phyloP scores from a whole-genome alignment of 2,113 vertebrate genomes.

The Cervus canadensis region DNA sequence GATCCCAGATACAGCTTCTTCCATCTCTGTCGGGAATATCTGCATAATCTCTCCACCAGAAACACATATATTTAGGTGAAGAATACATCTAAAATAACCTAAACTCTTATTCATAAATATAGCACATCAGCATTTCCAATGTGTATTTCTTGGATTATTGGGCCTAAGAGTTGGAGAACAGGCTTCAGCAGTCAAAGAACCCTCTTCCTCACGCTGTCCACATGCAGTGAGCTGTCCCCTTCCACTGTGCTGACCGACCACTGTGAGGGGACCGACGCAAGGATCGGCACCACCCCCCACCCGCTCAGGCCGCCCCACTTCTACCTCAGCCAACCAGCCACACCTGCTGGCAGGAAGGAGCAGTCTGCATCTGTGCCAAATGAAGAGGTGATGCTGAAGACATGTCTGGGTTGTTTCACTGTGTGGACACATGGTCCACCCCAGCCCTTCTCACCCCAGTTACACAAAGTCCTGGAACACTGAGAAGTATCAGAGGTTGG shows the following conservation, averaged over 20 bases:
- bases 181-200: not conserved
- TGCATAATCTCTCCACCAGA: not conserved
- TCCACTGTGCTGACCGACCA: not conserved
- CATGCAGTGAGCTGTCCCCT: not conserved
- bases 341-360: not conserved
- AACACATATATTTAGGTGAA: not conserved
- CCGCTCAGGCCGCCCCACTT: not conserved
- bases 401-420: too few relatives aligned
- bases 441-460: not conserved
- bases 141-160: not conserved
- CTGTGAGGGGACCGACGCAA: not conserved
- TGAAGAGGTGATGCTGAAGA: not conserved
- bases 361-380: fast-evolving
- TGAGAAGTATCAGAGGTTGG: not conserved
- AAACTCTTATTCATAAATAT: not conserved
- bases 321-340: not conserved
- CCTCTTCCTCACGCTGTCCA: not conserved
- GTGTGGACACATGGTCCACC: fast-evolving
- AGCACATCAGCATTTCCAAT: not conserved
- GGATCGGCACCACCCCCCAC: not conserved
- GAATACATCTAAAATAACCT: not conserved
- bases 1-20: not conserved
- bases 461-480: not conserved
- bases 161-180: not conserved
- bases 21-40: not conserved